These are phyloP conservation scores for Mesoligia furuncula DNA, from an alignment of 2,888 invertebrate genomes.

Conservation along the genomic window DNA sequence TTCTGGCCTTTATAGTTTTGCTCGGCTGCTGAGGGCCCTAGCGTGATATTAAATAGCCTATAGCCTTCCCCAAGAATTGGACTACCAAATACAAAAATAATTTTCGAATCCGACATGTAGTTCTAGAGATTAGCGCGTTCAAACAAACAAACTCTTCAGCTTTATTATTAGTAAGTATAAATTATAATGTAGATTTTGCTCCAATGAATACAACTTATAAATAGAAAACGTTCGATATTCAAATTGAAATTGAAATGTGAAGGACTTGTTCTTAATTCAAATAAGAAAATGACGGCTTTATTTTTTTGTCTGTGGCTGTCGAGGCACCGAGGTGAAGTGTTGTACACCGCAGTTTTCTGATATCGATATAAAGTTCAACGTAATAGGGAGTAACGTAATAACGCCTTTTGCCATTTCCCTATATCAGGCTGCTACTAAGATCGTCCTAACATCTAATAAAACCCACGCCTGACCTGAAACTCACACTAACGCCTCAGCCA, in stretches of 20 bases:
- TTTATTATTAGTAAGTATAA: not conserved
- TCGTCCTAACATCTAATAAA: slow-evolving; percentile 14
- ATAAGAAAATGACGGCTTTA: slow-evolving; percentile 15
- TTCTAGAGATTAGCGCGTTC: not conserved
- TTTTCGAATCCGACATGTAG: not conserved
- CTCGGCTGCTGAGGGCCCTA: too few species aligned
- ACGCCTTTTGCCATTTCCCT: slow-evolving; percentile 5
- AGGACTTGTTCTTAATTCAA: slow-evolving; percentile 24
- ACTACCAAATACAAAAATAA: too few species aligned
- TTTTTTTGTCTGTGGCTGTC: slow-evolving; percentile 11
- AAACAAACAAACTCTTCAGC: not conserved
- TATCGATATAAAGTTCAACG: slow-evolving; percentile 9
- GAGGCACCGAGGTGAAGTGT: slow-evolving; percentile 24
- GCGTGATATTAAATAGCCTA: too few species aligned
- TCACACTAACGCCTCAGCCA: not conserved
- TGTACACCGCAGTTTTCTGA: slow-evolving; percentile 14
- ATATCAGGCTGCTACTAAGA: not conserved
- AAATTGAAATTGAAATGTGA: slow-evolving; percentile 37
- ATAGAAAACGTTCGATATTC: slow-evolving; percentile 31
- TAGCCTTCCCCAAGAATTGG: not conserved
- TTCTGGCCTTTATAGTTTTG: too few species aligned
- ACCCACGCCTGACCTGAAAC: slow-evolving; percentile 35
- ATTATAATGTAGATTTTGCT: not conserved
- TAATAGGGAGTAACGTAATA: not conserved
- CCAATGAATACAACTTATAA: slow-evolving; percentile 32